Evolutionary conservation across 2,113 vertebrate genomes (phyloP).

Genomic region (Ceratotherium simum): DNA sequence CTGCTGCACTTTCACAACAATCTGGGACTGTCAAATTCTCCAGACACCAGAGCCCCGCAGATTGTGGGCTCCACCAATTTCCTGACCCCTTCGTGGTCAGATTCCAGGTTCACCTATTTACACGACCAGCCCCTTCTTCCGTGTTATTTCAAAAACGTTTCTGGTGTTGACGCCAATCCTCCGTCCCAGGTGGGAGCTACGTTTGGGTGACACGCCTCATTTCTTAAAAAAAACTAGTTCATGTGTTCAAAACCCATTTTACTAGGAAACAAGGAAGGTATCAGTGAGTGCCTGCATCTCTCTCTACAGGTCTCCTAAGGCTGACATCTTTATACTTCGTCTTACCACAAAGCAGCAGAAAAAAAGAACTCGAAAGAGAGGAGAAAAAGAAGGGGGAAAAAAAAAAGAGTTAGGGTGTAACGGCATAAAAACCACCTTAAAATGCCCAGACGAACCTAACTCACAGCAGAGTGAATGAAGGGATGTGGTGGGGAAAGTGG

Average conservation of each 20-base stretch:
- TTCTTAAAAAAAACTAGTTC: slow-evolving; percentile 29
- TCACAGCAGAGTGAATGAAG: slow-evolving; percentile 63
- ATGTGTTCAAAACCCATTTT: neutral
- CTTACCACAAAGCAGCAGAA: neutral
- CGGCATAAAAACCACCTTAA: slow-evolving; percentile 35
- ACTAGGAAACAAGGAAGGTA: neutral
- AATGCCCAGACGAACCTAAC: slow-evolving; percentile 45
- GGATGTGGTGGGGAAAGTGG: slow-evolving; percentile 75
- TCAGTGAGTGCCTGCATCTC: neutral
- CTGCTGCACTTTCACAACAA: slow-evolving; percentile 48
- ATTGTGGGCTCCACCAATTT: slow-evolving; percentile 73
- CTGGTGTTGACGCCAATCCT: neutral
- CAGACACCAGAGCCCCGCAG: slow-evolving; percentile 67
- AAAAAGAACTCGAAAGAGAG: neutral
- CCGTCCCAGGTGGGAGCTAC: neutral
- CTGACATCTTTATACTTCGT: slow-evolving; percentile 14
- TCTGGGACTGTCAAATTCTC: slow-evolving; percentile 72
- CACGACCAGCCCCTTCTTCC: slow-evolving; percentile 48
- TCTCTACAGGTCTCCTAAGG: neutral
- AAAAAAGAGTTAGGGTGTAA: neutral
- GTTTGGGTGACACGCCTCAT: neutral
- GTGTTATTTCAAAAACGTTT: slow-evolving; percentile 21
- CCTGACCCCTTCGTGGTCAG: slow-evolving; percentile 57
- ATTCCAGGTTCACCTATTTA: slow-evolving; percentile 66
- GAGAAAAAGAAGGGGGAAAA: neutral